Base-by-base conservation (phyloP, 92 coral and sea anemone species). In the Parazoanthus atlanticus region DNA sequence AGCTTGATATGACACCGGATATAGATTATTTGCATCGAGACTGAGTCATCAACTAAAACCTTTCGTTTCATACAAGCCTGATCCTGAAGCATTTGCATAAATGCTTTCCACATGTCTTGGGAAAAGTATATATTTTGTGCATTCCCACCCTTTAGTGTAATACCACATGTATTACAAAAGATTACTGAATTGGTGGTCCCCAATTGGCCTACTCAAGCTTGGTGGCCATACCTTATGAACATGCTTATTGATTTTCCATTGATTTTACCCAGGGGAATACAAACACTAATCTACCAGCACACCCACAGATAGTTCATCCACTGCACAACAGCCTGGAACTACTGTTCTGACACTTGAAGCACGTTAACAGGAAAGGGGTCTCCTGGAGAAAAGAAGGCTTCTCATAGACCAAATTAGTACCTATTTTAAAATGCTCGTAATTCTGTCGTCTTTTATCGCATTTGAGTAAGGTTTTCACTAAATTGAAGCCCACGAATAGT, bases 21-120 rank as follows among this genome's bases (percentile, higher is more conserved):
- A 85, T 85, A 47, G 92, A 93, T 84, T 90, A 11, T 88, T 88
- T 80, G 92, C 93, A 38, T 90, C 90, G 23, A 89, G 93, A n/a
- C 52, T 36, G 38, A 36, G 4, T 36, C 38, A 36, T 5, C 38
- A 36, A 0, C 38, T 36, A 36, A 36, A 2, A 90, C 90, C 92
- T 49, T 93, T 74, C 49, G 80, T 88, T 15, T 80, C 92, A 41
- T 76, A 74, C 64, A 85, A 86, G n/a, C 89, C 91, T 52, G 95
- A 93, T 76, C 93, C 93, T 74, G 93, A 88, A 73, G 86, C 91
- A 84, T 81, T 65, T 72, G 85, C 89, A 0, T 93, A 56, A 82
- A 88, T 93, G 93, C 93, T 2, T 93, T 90, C 76, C 69, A 78
- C 26, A 25, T 47, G 16, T 86, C 76, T 1, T 90, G 94, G 93